Percentiles rank a stretch among this genome's conserved stretches.
Conservation (phyloP, 1,140 invertebrate genomes). For the Papilio dardanus region DNA sequence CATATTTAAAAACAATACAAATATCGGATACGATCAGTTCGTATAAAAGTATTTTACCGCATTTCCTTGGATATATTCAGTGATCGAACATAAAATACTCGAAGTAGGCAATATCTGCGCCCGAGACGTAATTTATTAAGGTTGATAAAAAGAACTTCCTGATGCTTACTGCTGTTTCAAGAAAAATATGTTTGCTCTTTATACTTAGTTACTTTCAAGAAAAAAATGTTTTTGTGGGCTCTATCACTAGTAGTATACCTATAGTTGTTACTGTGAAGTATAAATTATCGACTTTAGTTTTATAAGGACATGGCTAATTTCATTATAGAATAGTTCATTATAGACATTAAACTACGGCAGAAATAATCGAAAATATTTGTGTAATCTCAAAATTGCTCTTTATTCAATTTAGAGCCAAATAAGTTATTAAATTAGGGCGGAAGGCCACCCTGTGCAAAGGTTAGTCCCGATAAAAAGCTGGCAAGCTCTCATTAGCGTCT, state of each 20-base stretch:
- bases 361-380: neutral
- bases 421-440: neutral
- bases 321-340: neutral
- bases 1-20: slow-evolving; percentile 52
- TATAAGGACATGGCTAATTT: neutral
- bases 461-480: slow-evolving; percentile 49
- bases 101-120: slow-evolving; percentile 32
- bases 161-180: slow-evolving; percentile 29
- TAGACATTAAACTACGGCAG: neutral
- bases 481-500: slow-evolving; percentile 72
- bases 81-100: slow-evolving; percentile 35
- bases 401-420: neutral
- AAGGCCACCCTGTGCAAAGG: neutral
- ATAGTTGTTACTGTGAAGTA: neutral
- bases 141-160: slow-evolving; percentile 35
- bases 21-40: slow-evolving; percentile 31
- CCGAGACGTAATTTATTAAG: slow-evolving; percentile 31
- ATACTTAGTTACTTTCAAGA: neutral
- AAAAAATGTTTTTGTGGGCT: neutral
- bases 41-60: slow-evolving; percentile 32
- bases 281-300: neutral
- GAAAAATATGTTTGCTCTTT: slow-evolving; percentile 17
- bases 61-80: slow-evolving; percentile 29
- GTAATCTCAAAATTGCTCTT: neutral
- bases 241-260: neutral